phyloP scores from a whole-genome alignment of 1,140 invertebrate genomes.

The Drosophila subobscura region DNA sequence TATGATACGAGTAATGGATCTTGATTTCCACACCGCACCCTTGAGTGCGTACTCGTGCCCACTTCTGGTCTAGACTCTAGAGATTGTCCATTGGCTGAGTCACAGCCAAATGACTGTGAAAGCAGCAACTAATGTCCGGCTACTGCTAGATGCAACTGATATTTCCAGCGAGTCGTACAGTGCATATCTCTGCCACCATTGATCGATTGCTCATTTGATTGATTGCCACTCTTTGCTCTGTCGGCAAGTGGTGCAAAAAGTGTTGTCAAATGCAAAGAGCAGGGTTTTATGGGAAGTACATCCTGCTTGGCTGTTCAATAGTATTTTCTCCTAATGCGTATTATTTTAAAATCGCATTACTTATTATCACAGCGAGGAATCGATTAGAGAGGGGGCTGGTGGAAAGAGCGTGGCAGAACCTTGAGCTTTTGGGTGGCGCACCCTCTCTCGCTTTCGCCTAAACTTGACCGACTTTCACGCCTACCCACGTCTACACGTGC shows the following conservation, averaged over 20 bases:
- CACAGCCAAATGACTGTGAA: constrained; percentile 32
- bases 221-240: constrained; percentile 26
- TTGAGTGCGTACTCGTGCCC: too few relatives aligned
- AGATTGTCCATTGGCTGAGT: too few relatives aligned
- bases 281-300: too few relatives aligned
- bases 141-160: background rate
- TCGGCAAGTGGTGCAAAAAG: constrained; percentile 28
- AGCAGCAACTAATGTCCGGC: constrained; percentile 20
- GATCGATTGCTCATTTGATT: constrained; percentile 44
- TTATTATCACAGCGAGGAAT: constrained; percentile 9
- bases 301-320: too few relatives aligned
- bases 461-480: constrained; percentile 55
- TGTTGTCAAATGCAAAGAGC: constrained; percentile 18
- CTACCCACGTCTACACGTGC: background rate
- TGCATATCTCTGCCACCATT: constrained; percentile 17
- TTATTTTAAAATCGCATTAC: constrained; percentile 3
- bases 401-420: constrained; percentile 22
- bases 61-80: too few relatives aligned
- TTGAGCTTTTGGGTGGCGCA: constrained; percentile 41
- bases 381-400: constrained; percentile 25
- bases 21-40: too few relatives aligned
- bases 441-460: constrained; percentile 35
- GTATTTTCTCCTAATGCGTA: too few relatives aligned
- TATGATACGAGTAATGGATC: too few relatives aligned
- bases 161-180: constrained; percentile 3